phyloP scores from a whole-genome alignment of 2,113 vertebrate genomes.

The Corvus moneduloides region DNA sequence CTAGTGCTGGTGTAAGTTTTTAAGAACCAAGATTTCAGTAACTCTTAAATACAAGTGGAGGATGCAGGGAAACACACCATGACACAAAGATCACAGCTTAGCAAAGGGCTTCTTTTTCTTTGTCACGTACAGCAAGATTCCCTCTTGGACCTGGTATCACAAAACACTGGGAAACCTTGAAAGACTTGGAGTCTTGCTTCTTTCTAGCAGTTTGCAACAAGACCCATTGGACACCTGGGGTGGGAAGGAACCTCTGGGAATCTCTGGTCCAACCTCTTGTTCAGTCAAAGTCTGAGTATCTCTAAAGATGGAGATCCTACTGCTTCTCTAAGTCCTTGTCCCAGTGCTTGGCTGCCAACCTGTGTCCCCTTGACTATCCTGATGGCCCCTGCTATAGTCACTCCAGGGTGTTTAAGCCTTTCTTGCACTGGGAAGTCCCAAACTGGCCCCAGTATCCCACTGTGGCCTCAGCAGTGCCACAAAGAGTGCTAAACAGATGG shows the following conservation, averaged over 20 bases:
- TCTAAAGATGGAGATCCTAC: not conserved
- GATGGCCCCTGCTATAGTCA: not conserved
- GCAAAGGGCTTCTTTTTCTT: not conserved
- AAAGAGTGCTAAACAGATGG: not conserved
- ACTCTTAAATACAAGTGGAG: not conserved
- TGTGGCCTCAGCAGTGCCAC: not conserved
- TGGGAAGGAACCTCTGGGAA: not conserved
- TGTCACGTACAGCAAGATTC: not conserved
- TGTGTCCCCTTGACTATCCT: too few relatives aligned
- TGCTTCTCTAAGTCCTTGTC: not conserved
- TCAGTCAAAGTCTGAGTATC: not conserved
- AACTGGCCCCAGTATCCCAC: not conserved
- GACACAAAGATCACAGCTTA: not conserved
- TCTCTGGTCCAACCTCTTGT: not conserved
- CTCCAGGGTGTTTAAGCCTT: not conserved
- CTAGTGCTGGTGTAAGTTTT: not conserved
- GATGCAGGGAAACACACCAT: not conserved
- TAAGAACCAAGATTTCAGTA: not conserved
- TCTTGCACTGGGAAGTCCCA: not conserved
- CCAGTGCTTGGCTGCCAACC: not conserved
- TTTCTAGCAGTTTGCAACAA: not conserved
- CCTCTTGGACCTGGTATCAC: not conserved
- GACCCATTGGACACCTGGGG: not conserved
- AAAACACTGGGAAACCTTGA: not conserved
- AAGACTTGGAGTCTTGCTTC: not conserved